phyloP scores from a whole-genome alignment of 1,140 invertebrate genomes.

The Formica exsecta region DNA sequence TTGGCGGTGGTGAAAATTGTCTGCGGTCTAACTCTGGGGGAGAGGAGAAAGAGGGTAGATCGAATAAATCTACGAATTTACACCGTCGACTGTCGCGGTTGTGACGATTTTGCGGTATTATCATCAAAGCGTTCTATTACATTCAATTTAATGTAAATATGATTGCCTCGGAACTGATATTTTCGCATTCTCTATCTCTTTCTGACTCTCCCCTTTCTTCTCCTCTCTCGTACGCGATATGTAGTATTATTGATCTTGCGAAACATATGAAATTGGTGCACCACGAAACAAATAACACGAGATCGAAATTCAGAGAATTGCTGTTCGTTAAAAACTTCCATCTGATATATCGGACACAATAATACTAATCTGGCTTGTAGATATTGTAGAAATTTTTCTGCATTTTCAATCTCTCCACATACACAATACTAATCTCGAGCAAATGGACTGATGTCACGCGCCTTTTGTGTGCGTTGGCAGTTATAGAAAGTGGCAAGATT shows the following conservation, averaged over 20 bases:
- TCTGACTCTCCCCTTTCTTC: not conserved
- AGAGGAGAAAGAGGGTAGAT: not conserved
- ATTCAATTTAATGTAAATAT: slow-evolving; percentile 57
- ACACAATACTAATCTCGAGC: slow-evolving; percentile 36
- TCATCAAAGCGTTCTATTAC: slow-evolving; percentile 49
- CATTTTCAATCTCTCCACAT: slow-evolving; percentile 43
- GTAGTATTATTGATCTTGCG: slow-evolving; percentile 30
- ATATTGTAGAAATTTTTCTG: slow-evolving; percentile 42
- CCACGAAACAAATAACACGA: slow-evolving; percentile 28
- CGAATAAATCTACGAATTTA: slow-evolving; percentile 54
- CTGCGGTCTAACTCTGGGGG: slow-evolving; percentile 34
- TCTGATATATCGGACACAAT: not conserved
- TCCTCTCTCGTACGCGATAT: not conserved
- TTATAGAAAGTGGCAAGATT: not conserved
- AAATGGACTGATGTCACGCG: slow-evolving; percentile 44
- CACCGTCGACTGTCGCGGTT: slow-evolving; percentile 27
- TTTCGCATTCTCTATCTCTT: slow-evolving; percentile 19
- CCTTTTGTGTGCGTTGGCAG: slow-evolving; percentile 19
- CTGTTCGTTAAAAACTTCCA: slow-evolving; percentile 12
- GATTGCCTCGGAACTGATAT: slow-evolving; percentile 49
- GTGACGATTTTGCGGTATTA: slow-evolving; percentile 44
- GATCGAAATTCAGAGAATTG: slow-evolving; percentile 14
- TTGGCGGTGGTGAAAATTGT: slow-evolving; percentile 54
- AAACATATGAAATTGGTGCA: not conserved
- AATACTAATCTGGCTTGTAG: not conserved